Evolutionary conservation across 37 sponge, comb jelly and placozoan genomes (phyloP), one percentile per base, ranked within the genome.

Genomic region (Crambe crambe): DNA sequence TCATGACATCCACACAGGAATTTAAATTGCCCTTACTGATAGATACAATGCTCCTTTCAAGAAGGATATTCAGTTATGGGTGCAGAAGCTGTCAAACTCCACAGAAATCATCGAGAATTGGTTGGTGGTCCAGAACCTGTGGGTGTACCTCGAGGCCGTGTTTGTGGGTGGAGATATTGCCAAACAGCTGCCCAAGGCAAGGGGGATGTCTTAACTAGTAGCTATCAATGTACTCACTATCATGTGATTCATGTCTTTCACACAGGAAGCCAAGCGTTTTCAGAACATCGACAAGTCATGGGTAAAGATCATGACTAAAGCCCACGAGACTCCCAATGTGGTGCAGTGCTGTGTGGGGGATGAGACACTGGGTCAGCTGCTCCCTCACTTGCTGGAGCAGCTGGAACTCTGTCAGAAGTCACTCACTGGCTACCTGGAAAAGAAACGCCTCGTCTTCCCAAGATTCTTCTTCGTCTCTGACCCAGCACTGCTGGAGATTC

Each of bases 81-180:
- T 98, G 22, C 90, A 89, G 40, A 93, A 98, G 77, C 87, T 98
- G 37, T 84, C 97, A 54, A 92, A 93, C 63, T 82, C 99, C 30
- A 92, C 97, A 40, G 99, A 98, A 44, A 98, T 98, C 66, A 86
- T 96, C 15, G 99, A 98, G 78, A 96, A 85, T 36, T 98, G 99
- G 99, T 73, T 98, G 87, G 65, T 90, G 0, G 99, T 98, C 31
- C 99, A 98, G 83, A 98, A 98, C 85, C 84, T 98, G 38, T 98
- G 99, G 99, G 91, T 98, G 37, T 98, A 98, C 91, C 87, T 98
- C 76, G 99, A 98, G 68, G 99, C 99, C 30, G 99, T 98, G 72
- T 98, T 98, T 76, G 99, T 98, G 23, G 99, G 99, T 41, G 99
- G 99, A 58, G 99, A 98, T 91, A 98, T 98, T 75, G 99, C 99